A percentile compares a stretch with the other conserved stretches of the same genome.
Conservation (phyloP, 2,113 vertebrate species). For the Psittacula cyanocephala region DNA sequence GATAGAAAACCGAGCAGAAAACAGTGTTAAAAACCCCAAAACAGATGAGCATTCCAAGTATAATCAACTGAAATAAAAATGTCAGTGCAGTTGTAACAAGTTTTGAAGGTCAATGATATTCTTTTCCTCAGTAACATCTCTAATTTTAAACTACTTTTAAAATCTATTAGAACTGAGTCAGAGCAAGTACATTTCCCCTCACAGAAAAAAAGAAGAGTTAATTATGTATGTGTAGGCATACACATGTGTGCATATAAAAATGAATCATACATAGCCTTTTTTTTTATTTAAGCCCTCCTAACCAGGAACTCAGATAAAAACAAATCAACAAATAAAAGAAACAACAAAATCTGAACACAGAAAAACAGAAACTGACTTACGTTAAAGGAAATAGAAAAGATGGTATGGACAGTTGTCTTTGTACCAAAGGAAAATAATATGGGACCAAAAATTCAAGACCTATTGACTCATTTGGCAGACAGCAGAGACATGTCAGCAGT, state of each 20-base stretch:
- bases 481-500: neutral
- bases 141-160: neutral
- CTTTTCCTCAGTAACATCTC: neutral
- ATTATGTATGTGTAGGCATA: neutral
- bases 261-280: fast-evolving
- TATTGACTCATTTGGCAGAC: neutral
- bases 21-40: neutral
- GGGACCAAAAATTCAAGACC: neutral
- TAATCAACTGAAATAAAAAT: neutral
- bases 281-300: neutral
- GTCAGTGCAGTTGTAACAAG: neutral
- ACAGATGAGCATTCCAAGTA: neutral
- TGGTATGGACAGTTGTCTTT: neutral
- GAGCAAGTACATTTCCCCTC: neutral
- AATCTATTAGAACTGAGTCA: neutral
- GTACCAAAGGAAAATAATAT: neutral
- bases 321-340: conserved; percentile 11
- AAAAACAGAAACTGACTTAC: neutral
- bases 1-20: neutral
- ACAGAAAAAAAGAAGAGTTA: neutral
- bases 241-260: neutral
- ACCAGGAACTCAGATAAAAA: neutral
- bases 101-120: neutral
- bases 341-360: conserved; percentile 10
- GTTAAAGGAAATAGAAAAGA: neutral